Base-by-base conservation (phyloP, 1,140 invertebrate species). In the Lepidurus packardi region DNA sequence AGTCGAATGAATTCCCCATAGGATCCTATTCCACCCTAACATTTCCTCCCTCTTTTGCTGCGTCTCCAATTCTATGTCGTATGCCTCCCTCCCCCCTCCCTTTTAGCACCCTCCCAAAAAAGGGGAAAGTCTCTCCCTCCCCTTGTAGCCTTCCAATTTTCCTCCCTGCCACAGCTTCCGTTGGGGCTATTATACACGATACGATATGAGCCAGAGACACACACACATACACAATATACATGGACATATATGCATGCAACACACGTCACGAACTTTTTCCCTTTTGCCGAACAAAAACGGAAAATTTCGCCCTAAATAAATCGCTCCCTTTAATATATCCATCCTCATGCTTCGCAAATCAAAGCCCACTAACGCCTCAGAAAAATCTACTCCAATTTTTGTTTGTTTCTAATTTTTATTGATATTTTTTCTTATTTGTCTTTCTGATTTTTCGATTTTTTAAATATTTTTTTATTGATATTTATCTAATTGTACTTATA, bases 161-260 rank as follows among this genome's bases (percentile, higher is more conserved):
- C 53, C 53, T 65, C 53, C 53, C 53, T 65, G 53, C 53, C 53
- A 65, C 53, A 65, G 53, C 53, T 65, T 65, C 53, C 53, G 53
- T 65, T 65, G 8, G n/a, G 53, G 53, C 53, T 65, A 65, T 65
- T 65, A 65, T 65, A 65, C 53, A 13, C 53, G 53, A 65, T 65
- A 13, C 53, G 53, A 65, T 65, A 65, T 65, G 53, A 65, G 13
- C 53, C 16, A 21, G 34, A 34, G 34, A 34, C 2, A 34, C 25
- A 34, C 25, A 34, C 25, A 34, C 34, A 13, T 13, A 65, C 53
- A 65, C 53, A 65, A 65, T n/a, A 65, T 21, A 21, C 13, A 65
- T 65, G 21, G 5, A 21, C 53, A 65, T n/a, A 65, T 65, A 65
- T 65, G 53, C 53, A 65, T n/a, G 53, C 53, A 65, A 65, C 53